Base-by-base conservation (phyloP, 2,888 invertebrate species). In the Apamea crenata region DNA sequence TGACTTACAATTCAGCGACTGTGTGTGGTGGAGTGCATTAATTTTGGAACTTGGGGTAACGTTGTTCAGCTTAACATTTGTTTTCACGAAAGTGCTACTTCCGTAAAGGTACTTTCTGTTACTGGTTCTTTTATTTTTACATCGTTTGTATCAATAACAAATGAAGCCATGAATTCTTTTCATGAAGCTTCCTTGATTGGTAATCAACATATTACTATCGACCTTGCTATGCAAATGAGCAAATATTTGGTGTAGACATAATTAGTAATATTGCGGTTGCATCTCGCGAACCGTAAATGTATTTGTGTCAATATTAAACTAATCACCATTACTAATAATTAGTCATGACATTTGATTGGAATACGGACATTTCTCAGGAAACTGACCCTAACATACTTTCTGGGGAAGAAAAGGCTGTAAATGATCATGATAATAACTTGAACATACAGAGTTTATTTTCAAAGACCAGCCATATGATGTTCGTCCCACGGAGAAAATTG, bases 1-100 rank as follows among this genome's bases (percentile, higher is more conserved):
- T 76, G 81, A 80, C 83, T 89, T 89, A 80, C 80, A 78, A 87
- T 87, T 85, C 89, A 73, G 67, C 67, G 47, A 69, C 75, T 74
- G 77, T 81, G 74, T 76, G 81, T 87, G 73, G 80, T 76, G 74
- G 76, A 87, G 80, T 81, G 85, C 82, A 82, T 87, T 84, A 82
- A 87, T 80, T 81, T 88, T 79, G 75, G 70, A 83, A 87, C 61
- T 87, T 71, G 47, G 75, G 74, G 87, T 84, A 84, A 70, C 75
- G n/a, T 74, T 77, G 63, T 80, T 79, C 69, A 73, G 69, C 59
- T 76, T 56, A 70, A 74, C 53, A 72, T 84, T 77, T 80, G 66
- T 84, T 74, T 87, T 75, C 36, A 61, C 56, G 75, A 82, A 75
- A 80, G 56, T 75, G 69, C 29, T 75, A 87, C 69, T 36, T 59